phyloP scores from a whole-genome alignment of 2,797 vertebrate species.

The Melanotaenia parkinsoni region DNA sequence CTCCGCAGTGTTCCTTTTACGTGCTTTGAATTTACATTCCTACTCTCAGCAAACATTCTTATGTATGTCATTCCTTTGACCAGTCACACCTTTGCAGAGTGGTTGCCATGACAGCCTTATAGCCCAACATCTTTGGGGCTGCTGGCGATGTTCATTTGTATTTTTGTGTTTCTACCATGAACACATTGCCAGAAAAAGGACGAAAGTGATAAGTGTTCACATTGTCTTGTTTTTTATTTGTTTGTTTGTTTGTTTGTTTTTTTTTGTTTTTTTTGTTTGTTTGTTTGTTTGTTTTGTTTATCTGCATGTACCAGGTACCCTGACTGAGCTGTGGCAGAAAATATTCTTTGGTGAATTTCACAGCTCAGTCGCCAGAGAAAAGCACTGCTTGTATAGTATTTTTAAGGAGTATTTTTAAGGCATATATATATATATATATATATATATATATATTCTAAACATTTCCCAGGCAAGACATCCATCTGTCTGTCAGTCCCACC shows the following conservation, averaged over 20 bases:
- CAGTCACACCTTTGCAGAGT: constrained; percentile 68
- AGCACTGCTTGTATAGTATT: background rate
- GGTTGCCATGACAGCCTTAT: constrained; percentile 78
- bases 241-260: constrained; percentile 37
- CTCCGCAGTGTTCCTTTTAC: constrained; percentile 30
- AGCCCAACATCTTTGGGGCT: constrained; percentile 54
- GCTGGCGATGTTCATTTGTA: constrained; percentile 24
- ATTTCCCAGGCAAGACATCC: background rate
- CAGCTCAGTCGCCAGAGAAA: background rate
- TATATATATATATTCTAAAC: background rate
- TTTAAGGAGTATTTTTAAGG: background rate
- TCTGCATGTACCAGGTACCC: constrained; percentile 31
- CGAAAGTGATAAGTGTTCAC: constrained; percentile 38
- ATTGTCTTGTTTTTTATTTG: constrained; percentile 9
- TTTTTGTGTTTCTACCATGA: constrained; percentile 41
- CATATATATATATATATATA: too few species aligned
- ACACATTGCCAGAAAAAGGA: constrained; percentile 26
- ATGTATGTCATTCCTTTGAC: constrained; percentile 62
- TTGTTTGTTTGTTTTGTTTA: constrained; percentile 30
- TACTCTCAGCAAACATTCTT: constrained; percentile 57
- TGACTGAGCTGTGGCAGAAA: constrained; percentile 2
- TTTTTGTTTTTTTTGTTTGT: constrained; percentile 45
- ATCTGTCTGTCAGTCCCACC: background rate
- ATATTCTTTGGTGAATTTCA: constrained; percentile 21
- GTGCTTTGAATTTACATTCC: constrained; percentile 55